phyloP scores from a whole-genome alignment of 2,888 invertebrate species.

The Cecidostiba fungosa region DNA sequence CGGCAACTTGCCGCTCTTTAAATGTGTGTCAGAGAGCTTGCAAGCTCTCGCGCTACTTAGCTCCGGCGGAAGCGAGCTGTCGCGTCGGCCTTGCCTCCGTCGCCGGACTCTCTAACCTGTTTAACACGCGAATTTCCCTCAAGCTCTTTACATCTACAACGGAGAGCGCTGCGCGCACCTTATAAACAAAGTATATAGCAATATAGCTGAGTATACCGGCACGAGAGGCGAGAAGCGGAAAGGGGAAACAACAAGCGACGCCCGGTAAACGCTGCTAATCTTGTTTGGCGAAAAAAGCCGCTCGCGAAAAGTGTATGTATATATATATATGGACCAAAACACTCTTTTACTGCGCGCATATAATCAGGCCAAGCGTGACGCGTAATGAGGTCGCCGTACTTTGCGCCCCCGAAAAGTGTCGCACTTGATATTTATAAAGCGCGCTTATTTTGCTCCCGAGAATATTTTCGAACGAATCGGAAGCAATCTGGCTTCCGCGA shows the following conservation, averaged over 20 bases:
- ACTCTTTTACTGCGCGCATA: neutral
- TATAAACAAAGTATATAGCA: neutral
- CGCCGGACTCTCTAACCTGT: constrained; percentile 59
- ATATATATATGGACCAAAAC: neutral
- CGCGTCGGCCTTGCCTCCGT: constrained; percentile 50
- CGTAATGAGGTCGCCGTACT: constrained; percentile 28
- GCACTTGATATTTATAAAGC: neutral
- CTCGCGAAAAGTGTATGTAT: neutral
- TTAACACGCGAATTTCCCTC: constrained; percentile 65
- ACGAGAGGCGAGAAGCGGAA: neutral
- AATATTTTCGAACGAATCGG: neutral
- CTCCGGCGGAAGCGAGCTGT: constrained; percentile 53
- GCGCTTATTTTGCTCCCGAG: neutral
- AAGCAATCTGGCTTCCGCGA: neutral
- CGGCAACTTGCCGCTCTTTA: neutral
- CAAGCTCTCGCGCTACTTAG: constrained; percentile 19
- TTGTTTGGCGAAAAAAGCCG: constrained; percentile 43
- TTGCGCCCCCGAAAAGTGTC: neutral
- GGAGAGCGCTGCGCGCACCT: neutral
- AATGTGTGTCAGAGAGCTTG: constrained; percentile 28
- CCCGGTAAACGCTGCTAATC: constrained; percentile 48
- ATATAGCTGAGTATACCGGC: neutral
- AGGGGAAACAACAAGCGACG: constrained; percentile 15
- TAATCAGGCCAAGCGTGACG: neutral
- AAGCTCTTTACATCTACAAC: constrained; percentile 19